Evolutionary conservation across 2,888 invertebrate genomes (phyloP).

Genomic region (Lampropteryx suffumata): DNA sequence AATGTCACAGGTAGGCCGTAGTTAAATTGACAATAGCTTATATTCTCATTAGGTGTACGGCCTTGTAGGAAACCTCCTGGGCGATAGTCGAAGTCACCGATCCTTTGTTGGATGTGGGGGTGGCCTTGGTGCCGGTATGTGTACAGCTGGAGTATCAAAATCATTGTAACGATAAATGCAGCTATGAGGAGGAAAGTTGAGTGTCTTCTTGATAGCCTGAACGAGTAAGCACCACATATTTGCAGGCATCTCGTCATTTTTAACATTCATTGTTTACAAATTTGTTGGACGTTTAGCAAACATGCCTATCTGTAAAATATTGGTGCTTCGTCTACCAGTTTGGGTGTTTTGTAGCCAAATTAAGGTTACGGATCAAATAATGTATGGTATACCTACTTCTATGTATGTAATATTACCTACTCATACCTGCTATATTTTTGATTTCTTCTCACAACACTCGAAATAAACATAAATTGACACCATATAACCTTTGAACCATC

Average conservation of each 20-base stretch:
- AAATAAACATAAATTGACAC: not conserved
- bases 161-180: slow-evolving; percentile 57
- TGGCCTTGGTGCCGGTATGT: slow-evolving; percentile 56
- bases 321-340: not conserved
- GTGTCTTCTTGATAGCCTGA: slow-evolving; percentile 64
- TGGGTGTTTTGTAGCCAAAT: not conserved
- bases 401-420: too few relatives aligned
- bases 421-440: not conserved
- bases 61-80: slow-evolving; percentile 74
- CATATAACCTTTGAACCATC: slow-evolving; percentile 1
- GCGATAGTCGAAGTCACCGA: slow-evolving; percentile 71
- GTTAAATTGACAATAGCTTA: slow-evolving; percentile 82
- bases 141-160: slow-evolving; percentile 66
- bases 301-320: slow-evolving; percentile 17
- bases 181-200: slow-evolving; percentile 64
- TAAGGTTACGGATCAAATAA: not conserved
- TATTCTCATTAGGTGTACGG: slow-evolving; percentile 77
- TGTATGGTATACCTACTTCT: not conserved
- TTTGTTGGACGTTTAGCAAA: slow-evolving; percentile 29
- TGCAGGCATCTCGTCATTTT: slow-evolving; percentile 73
- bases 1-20: slow-evolving; percentile 82
- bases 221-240: slow-evolving; percentile 71
- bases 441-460: not conserved
- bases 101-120: slow-evolving; percentile 38
- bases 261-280: slow-evolving; percentile 56